Base-by-base conservation (phyloP, 2,113 vertebrate species). In the Gopherus flavomarginatus region DNA sequence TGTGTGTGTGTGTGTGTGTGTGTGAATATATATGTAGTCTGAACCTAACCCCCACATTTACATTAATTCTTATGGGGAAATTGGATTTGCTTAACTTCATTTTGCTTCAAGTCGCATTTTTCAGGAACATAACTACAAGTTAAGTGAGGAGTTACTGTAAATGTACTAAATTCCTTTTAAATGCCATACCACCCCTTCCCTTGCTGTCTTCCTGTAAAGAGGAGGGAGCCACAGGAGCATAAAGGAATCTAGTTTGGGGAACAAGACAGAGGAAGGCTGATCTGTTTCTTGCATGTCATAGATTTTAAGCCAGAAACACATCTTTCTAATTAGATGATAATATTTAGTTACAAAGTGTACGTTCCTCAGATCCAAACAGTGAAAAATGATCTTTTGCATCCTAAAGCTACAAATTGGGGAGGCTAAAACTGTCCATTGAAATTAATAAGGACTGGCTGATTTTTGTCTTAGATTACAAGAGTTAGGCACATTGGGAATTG, bases 261-360 rank as follows among this genome's bases (percentile, higher is more conserved):
- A 97, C 97, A 95, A 96, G 93, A 97, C 96, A 97, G 95, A 91
- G 79, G 91, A 87, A 94, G 91, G 62, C 79, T n/a, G 81, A 11
- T 81, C 35, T 97, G 95, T 97, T 97, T 97, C 94, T 97, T 96
- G 86, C 50, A 81, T 0, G 0, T 86, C 42, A 21, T 31, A 89
- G 93, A 90, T 89, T 97, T 97, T 91, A 96, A 86, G 92, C 90
- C 79, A 95, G 93, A 90, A 91, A 92, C n/a, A 65, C 35, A 92
- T 91, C 92, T 87, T 69, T n/a, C 79, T 90, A 89, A 94, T 96
- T 93, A 91, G 75, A 93, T 88, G 96, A 93, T 93, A 92, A 89
- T 97, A 95, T 96, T 81, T 91, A 89, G 94, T 92, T 82, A 91
- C 96, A 50, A 78, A 97, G 93, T 95, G 8, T 59, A 91, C 54